Evolutionary conservation across 1,140 invertebrate species (phyloP), one percentile per base, ranked within the genome.

Genomic region (Drosophila prosaltans): DNA sequence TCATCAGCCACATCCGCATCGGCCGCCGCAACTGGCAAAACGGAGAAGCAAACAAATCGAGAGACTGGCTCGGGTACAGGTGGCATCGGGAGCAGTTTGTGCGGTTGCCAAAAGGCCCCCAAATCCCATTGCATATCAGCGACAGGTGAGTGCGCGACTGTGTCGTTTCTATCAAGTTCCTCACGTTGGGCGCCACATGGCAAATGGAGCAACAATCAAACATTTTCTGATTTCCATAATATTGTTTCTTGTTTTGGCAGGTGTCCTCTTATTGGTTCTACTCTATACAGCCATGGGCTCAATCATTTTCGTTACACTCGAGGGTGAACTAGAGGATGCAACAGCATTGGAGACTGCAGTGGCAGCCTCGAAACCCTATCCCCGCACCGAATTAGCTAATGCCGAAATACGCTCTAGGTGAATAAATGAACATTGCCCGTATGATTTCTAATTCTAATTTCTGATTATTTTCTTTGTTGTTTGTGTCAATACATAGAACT

Each of bases 221-320:
- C 28, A 30, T 30, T 2, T 30, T 30, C 28, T 2, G 4, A 30
- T 30, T 30, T 30, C 28, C 4, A 30, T 30, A 30, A 30, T 30
- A 30, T 30, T 11, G n/a, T 55, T 28, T 0, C 21, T 2, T 1
- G 7, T 39, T 40, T 1, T 1, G 1, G 7, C 45, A 92, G 97
- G 97, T 36, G 95, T 98, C 28, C 97, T 97, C 90, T 94, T 95
- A 66, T 94, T 98, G 59, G 97, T 99, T 1, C 93, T 99, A 36
- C 95, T 95, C 2, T 99, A 99, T 93, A 97, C 97, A 36, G 93
- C 98, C 1, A 94, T 98, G 45, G 98, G 98, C 8, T 98, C 97
- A 1, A 97, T 98, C 85, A 95, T 97, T 1, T 99, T 99, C 91
- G 95, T 98, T 91, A 96, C 97, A 2, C 93, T 98, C 40, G 97